Base-by-base conservation (phyloP, 1,140 invertebrate genomes). In the Araneus ventricosus region DNA sequence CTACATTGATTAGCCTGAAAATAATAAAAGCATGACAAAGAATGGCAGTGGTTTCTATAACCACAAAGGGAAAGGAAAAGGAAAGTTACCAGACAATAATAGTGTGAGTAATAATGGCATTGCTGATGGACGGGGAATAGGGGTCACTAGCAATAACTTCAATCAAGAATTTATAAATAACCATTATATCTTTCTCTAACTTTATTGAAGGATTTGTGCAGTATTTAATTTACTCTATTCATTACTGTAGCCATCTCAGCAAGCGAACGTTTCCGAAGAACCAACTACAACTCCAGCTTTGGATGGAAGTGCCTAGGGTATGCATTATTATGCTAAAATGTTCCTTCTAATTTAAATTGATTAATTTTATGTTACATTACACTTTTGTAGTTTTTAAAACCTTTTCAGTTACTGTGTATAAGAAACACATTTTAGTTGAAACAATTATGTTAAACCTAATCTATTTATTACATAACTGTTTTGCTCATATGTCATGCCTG, bases 161-260 rank as follows among this genome's bases (percentile, higher is more conserved):
- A 95, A 95, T 92, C 95, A 95, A 92, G 95, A 95, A 86, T 95
- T 95, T 95, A 95, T 95, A 94, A 94, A 95, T 94, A 45, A 45
- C 45, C 5, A 45, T 3, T 67, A n/a, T n/a, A 20, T 2, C 7
- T 75, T 24, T 2, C 27, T 22, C 20, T 34, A n/a, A n/a, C n/a
- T n/a, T n/a, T n/a, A n/a, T n/a, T n/a, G n/a, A n/a, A n/a, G n/a
- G n/a, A 10, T 34, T 39, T 37, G 14, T 41, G 0, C 10, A 80
- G 22, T 4, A 86, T 30, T 24, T 4, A 41, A 45, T 4, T 88
- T 3, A 80, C 59, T 79, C 8, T 57, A 27, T 90, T 82, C 63
- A 45, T 94, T 84, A 39, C 94, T 95, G 27, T 88, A 95, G 95
- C 95, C 95, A 88, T 95, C 95, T 61, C 94, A 95, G 45, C 95